Conservation (phyloP, 2,797 vertebrate species). For the Gymnoscopelus microlampas region DNA sequence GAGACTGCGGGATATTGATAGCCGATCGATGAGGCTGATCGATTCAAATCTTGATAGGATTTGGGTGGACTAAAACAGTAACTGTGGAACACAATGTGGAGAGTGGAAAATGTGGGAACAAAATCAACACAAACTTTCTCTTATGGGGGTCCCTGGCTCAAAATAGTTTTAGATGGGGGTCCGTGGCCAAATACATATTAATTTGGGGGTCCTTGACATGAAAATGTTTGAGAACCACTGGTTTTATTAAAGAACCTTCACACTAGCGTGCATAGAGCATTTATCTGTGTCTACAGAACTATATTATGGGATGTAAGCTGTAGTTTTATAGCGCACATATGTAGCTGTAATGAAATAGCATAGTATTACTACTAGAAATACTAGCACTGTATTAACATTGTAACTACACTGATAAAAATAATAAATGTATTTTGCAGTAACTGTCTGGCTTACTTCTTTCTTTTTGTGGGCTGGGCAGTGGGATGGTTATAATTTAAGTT, state of each 20-base stretch:
- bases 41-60: not conserved
- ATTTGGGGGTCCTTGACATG: too few species aligned
- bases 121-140: too few species aligned
- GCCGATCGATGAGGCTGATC: not conserved
- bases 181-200: too few species aligned
- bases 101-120: not conserved
- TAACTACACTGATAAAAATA: conserved; percentile 45
- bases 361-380: conserved; percentile 16
- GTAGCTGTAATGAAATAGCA: conserved; percentile 9
- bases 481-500: too few species aligned
- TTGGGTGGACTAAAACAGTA: conserved; percentile 5
- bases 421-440: conserved; percentile 62
- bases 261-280: conserved; percentile 16
- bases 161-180: too few species aligned
- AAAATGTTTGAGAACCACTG: too few species aligned
- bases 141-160: not conserved
- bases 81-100: conserved; percentile 33
- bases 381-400: conserved; percentile 11
- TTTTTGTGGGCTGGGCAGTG: too few species aligned
- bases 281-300: conserved; percentile 13
- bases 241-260: conserved; percentile 13
- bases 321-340: conserved; percentile 14
- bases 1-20: conserved; percentile 5
- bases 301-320: not conserved
- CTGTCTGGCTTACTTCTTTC: not conserved